Evolutionary conservation across 1,140 invertebrate genomes (phyloP), one percentile per base, ranked within the genome.

Genomic region (Hermatobates lingyangjiaoensis): DNA sequence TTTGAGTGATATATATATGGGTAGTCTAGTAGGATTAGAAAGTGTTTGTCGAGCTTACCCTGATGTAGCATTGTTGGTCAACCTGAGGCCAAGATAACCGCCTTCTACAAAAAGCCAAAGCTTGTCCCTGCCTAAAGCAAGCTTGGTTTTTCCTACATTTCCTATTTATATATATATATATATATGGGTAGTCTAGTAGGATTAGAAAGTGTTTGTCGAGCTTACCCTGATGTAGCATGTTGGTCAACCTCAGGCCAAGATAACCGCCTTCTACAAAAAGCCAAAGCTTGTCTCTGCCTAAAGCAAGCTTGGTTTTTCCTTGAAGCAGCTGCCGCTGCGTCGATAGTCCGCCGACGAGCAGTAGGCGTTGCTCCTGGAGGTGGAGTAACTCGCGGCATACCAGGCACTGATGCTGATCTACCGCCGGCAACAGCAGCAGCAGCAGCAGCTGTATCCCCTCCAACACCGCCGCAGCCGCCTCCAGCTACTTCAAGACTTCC

Each of bases 191-290:
- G n/a, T n/a, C n/a, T n/a, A n/a, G n/a, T n/a, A n/a, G n/a, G n/a
- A n/a, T n/a, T n/a, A n/a, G n/a, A n/a, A n/a, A n/a, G n/a, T n/a
- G n/a, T n/a, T n/a, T n/a, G n/a, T n/a, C n/a, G n/a, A 4, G 18
- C 75, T 79, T 68, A 83, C 81, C 81, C 80, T 1, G 81, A 83
- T 52, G 79, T 79, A 26, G 81, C 79, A 50, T 80, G 76, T 59
- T 78, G 78, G 61, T 85, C 81, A n/a, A 85, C 75, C 63, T 85
- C 81, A 2, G 81, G 81, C 81, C 81, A 85, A 2, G 80, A 83
- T n/a, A 77, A 70, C 44, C 81, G 69, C 27, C 81, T 67, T 48
- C 79, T 75, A 62, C 81, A 84, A 62, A 84, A 85, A 61, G 77
- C 76, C 15, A 67, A 64, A 26, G 68, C 71, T 34, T 73, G 71